phyloP scores from a whole-genome alignment of 64 coral and sea anemone species.

The Pocillopora damicornis region DNA sequence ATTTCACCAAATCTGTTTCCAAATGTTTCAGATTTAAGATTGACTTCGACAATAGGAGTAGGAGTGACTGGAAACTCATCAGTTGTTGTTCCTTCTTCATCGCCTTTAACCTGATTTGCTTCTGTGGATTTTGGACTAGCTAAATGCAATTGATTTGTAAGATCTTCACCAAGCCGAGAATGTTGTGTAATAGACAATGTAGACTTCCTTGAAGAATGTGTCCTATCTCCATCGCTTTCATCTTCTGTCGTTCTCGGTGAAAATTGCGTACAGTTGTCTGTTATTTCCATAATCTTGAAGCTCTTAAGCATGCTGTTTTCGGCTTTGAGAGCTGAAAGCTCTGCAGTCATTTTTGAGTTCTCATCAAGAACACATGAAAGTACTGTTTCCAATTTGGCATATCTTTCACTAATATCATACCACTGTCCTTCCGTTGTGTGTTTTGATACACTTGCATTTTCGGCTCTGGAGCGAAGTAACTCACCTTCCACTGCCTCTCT shows the following conservation, averaged over 20 bases:
- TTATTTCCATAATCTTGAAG: constrained; percentile 83
- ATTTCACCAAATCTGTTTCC: not conserved
- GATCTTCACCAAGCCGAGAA: not conserved
- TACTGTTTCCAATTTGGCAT: constrained; percentile 72
- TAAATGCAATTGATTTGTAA: not conserved
- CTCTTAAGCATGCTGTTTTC: constrained; percentile 69
- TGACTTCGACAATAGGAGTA: not conserved
- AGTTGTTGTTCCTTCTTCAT: not conserved
- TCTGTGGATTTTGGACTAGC: not conserved
- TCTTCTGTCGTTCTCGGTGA: constrained; percentile 74
- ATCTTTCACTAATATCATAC: constrained; percentile 46
- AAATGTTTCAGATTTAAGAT: not conserved
- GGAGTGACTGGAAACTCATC: not conserved
- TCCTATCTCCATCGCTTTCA: constrained; percentile 41
- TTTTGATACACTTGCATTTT: constrained; percentile 20
- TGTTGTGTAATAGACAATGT: not conserved
- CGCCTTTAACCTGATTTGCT: not conserved
- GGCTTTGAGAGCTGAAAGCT: constrained; percentile 54
- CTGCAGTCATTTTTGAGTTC: constrained; percentile 60
- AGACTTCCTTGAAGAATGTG: not conserved
- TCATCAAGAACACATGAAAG: constrained; percentile 72
- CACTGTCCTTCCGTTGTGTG: constrained; percentile 21
- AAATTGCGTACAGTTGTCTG: constrained; percentile 73
- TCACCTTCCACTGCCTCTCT: constrained; percentile 65
- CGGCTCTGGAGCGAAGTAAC: constrained; percentile 38